Evolutionary conservation across 2,888 invertebrate genomes (phyloP).

Genomic region (Leptura quadrifasciata): DNA sequence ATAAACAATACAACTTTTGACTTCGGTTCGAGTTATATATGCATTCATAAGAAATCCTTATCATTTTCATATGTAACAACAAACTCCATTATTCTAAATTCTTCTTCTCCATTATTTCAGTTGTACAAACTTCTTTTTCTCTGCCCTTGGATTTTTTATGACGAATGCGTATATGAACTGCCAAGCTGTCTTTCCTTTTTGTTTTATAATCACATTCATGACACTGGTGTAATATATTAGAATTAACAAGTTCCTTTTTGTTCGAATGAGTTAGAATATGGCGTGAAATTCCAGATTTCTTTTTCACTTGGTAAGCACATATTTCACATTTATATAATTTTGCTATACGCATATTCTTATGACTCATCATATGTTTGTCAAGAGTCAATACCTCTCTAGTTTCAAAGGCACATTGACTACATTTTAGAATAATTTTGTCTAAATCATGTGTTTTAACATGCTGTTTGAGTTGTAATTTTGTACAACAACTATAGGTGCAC

Average conservation of each 20-base stretch:
- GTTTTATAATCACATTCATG: background rate
- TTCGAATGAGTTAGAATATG: conserved; percentile 19
- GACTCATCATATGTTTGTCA: conserved; percentile 13
- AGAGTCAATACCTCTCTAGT: background rate
- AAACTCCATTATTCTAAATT: background rate
- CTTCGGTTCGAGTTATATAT: no score
- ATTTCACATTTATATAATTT: conserved; percentile 27
- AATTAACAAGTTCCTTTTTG: background rate
- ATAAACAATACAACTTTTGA: no score
- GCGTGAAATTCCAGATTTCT: conserved; percentile 9
- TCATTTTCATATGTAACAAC: no score
- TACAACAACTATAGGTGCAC: background rate
- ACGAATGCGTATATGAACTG: background rate
- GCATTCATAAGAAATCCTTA: no score
- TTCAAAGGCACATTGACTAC: conserved; percentile 23
- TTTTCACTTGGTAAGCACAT: conserved; percentile 24
- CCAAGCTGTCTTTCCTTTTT: conserved; percentile 25
- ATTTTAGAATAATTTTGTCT: conserved; percentile 12
- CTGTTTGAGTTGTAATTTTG: conserved; percentile 9
- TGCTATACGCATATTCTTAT: conserved; percentile 4
- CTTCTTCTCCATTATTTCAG: background rate
- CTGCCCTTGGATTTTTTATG: background rate
- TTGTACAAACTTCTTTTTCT: background rate
- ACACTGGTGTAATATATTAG: conserved; percentile 1
- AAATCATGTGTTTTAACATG: conserved; percentile 8